A percentile compares a stretch with the other conserved stretches of the same genome.
phyloP scores from a whole-genome alignment of 1,140 invertebrate genomes.

The Idris sp. region DNA sequence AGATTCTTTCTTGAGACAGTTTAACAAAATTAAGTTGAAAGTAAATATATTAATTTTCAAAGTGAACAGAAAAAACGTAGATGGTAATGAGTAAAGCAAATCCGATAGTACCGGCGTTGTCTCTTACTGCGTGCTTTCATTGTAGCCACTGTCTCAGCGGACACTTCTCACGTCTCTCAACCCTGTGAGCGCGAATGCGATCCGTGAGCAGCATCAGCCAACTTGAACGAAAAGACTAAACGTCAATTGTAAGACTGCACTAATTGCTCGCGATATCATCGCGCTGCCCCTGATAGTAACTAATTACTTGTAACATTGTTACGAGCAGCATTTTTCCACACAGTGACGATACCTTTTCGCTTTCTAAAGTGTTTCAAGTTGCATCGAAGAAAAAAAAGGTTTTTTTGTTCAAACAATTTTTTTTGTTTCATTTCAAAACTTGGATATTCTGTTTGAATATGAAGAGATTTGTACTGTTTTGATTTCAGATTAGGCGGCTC shows the following conservation, averaged over 20 bases:
- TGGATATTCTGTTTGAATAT: no score
- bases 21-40: no score
- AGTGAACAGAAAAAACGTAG: conserved; percentile 66
- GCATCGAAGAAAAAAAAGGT: no score
- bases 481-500: no score
- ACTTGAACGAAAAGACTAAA: conserved; percentile 59
- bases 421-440: no score
- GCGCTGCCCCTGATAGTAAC: conserved; percentile 46
- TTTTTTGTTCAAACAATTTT: no score
- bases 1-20: no score
- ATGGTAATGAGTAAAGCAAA: conserved; percentile 60
- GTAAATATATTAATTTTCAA: no score
- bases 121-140: conserved; percentile 70
- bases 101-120: conserved; percentile 66
- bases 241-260: conserved; percentile 55
- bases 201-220: conserved; percentile 45
- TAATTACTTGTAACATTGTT: conserved; percentile 63
- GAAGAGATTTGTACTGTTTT: no score
- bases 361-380: conserved; percentile 48
- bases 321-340: conserved; percentile 55
- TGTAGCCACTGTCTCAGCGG: conserved; percentile 53
- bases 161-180: conserved; percentile 34
- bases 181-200: conserved; percentile 39
- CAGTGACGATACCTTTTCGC: conserved; percentile 35
- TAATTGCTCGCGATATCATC: conserved; percentile 64